Conservation (phyloP, 2,888 invertebrate genomes). For the Conomelus anceps region DNA sequence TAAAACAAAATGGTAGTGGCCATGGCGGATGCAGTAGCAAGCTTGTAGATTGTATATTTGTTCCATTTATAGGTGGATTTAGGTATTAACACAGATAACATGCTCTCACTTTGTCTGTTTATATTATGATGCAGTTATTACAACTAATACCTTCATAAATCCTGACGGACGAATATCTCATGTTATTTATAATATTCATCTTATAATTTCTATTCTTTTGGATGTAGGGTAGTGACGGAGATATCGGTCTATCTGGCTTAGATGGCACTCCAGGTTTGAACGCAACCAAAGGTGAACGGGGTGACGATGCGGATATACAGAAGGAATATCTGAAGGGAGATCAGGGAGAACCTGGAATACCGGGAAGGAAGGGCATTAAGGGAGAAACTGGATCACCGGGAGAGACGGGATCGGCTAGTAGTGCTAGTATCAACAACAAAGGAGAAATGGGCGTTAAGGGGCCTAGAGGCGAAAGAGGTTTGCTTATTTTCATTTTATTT, state of each 20-base stretch:
- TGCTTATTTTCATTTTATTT: neutral
- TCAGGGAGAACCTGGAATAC: conserved; percentile 58
- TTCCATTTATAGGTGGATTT: too few relatives aligned
- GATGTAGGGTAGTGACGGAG: conserved; percentile 44
- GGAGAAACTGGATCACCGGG: conserved; percentile 44
- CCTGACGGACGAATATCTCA: too few relatives aligned
- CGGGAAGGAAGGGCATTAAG: conserved; percentile 47
- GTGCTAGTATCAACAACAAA: conserved; percentile 23
- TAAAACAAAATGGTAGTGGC: too few relatives aligned
- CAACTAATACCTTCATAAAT: too few relatives aligned
- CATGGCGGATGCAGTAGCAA: too few relatives aligned
- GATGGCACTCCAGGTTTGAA: conserved; percentile 29
- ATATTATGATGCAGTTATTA: too few relatives aligned
- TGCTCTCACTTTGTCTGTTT: too few relatives aligned
- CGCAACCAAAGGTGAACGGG: conserved; percentile 44
- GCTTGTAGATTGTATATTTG: too few relatives aligned
- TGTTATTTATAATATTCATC: too few relatives aligned
- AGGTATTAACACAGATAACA: too few relatives aligned
- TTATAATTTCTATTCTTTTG: conserved; percentile 10
- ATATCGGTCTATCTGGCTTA: conserved; percentile 37
- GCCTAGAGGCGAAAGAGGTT: conserved; percentile 51
- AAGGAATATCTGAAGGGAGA: conserved; percentile 39
- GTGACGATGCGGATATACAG: conserved; percentile 43
- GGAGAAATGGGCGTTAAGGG: conserved; percentile 41
- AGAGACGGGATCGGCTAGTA: conserved; percentile 39